Base-by-base conservation (phyloP, 2,113 vertebrate genomes). In the Microtus oregoni region DNA sequence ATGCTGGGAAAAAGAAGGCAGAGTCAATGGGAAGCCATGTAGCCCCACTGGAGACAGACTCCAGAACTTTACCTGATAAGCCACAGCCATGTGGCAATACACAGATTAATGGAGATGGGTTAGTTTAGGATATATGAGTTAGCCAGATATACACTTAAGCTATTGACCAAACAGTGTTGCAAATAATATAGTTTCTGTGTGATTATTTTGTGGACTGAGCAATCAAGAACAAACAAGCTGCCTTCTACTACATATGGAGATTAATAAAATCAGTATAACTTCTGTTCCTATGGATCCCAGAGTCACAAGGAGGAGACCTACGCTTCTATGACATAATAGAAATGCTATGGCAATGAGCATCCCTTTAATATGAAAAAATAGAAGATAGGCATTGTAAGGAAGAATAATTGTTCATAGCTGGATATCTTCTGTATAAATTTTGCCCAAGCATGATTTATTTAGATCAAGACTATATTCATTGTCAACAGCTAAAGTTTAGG, bases 231-330 rank as follows among this genome's bases (percentile, higher is more conserved):
- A 20, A 58, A 58, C 58, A 58, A 58, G 58, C 19, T 2, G 0
- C 19, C 19, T 58, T 0, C 19, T 58, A 58, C 58, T 58, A 58
- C 6, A 58, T 58, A 58, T 0, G 6, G 72, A 19, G 10, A 38
- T 78, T 88, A 65, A 91, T 52, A 90, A 92, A 96, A 92, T 58
- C 30, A 85, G 11, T 13, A 79, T 17, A 68, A 13, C 13, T 68
- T 86, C 85, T 85, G 41, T 22, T 41, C 32, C 55, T 14, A 35
- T 19, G 58, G 50, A 61, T 61, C 22, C 83, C 28, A 47, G 61
- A 50, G 32, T 68, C 76, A 94, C 22, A 26, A 88, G 1, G 11
- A 89, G 12, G 44, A 30, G 19, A 30, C 30, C 41, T 50, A 19
- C 5, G 26, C 68, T 68, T 68, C 50, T 86, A 68, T 86, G 41